Percentiles rank a stretch among this genome's conserved stretches.
phyloP scores from a whole-genome alignment of 2,113 vertebrate species.

The Alethe diademata region DNA sequence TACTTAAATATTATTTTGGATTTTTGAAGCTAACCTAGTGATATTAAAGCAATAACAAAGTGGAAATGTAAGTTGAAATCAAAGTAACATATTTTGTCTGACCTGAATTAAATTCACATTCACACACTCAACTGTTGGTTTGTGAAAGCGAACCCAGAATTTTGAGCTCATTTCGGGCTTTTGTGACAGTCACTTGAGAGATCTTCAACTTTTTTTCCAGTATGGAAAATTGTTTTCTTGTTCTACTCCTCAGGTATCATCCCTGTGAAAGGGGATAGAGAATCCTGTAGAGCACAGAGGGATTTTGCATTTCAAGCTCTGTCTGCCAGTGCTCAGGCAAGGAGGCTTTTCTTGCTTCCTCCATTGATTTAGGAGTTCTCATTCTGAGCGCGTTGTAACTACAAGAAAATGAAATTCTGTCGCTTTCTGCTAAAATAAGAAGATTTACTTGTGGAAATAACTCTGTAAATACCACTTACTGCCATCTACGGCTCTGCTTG shows the following conservation, averaged over 20 bases:
- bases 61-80: not conserved
- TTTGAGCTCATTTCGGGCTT: not conserved
- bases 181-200: not conserved
- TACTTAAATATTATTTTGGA: not conserved
- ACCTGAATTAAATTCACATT: not conserved
- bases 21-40: not conserved
- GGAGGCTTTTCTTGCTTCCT: not conserved
- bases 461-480: constrained; percentile 45
- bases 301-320: constrained; percentile 15
- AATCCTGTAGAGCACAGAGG: not conserved
- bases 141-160: not conserved
- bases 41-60: not conserved
- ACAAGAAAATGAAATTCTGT: constrained; percentile 24
- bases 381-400: not conserved
- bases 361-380: constrained; percentile 32
- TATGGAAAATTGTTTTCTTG: not conserved
- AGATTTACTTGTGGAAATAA: constrained; percentile 26
- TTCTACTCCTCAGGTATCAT: not conserved
- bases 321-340: not conserved
- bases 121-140: accelerated
- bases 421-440: constrained; percentile 12
- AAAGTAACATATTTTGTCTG: not conserved
- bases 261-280: not conserved
- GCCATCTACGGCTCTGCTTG: constrained; percentile 55
- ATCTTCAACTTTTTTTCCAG: not conserved